Conservation (phyloP, 2,888 invertebrate species). For the Agriopis aurantiaria region DNA sequence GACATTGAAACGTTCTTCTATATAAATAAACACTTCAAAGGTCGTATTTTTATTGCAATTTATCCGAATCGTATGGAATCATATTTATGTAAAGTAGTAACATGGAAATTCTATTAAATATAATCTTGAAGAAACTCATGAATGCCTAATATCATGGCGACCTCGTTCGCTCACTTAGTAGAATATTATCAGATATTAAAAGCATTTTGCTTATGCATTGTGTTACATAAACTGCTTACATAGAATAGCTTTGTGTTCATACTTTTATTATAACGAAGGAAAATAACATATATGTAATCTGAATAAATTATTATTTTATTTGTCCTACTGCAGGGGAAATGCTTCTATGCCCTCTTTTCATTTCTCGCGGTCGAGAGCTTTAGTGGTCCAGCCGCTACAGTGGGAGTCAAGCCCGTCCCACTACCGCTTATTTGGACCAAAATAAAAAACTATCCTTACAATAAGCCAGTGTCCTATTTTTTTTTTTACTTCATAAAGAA, state of each 20-base stretch:
- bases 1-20: constrained; percentile 15
- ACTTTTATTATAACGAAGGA: constrained; percentile 20
- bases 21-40: constrained; percentile 17
- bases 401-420: too few species aligned
- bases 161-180: constrained; percentile 30
- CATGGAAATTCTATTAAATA: constrained; percentile 34
- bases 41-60: constrained; percentile 23
- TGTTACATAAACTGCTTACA: constrained; percentile 21
- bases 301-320: too few species aligned
- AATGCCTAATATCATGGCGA: constrained; percentile 41
- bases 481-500: too few species aligned
- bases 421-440: too few species aligned
- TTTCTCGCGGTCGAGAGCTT: too few species aligned
- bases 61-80: constrained; percentile 18
- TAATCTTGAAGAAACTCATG: constrained; percentile 43
- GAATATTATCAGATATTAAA: constrained; percentile 35
- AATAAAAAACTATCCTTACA: too few species aligned
- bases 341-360: too few species aligned
- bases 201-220: constrained; percentile 30
- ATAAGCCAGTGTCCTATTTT: too few species aligned
- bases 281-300: background rate
- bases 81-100: constrained; percentile 33
- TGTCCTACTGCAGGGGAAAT: too few species aligned
- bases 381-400: too few species aligned
- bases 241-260: constrained; percentile 30